Base-by-base conservation (phyloP, 2,113 vertebrate species). In the Anhinga anhinga region DNA sequence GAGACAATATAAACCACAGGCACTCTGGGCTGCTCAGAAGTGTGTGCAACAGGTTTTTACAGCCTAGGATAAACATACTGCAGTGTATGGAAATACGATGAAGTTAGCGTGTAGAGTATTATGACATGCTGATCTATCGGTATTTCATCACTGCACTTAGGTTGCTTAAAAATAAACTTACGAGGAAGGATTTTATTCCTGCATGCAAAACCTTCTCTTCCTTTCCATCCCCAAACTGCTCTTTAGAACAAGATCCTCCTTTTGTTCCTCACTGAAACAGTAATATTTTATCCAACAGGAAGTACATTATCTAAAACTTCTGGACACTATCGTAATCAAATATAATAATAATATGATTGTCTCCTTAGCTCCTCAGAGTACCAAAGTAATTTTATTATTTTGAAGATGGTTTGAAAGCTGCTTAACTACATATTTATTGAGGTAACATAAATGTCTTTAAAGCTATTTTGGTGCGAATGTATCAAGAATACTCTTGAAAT, bases 401-500 rank as follows among this genome's bases (percentile, higher is more conserved):
- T 21, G 58, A 73, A 67, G 53, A 66, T 23, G 52, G 17, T 32
- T 85, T 88, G 65, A 96, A 91, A 95, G n/a, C 61, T 45, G 40
- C 82, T 91, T 88, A 82, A 86, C 53, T 29, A 62, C 44, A 84
- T 30, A 55, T 89, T 93, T 96, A 97, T 94, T 95, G 94, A 91
- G 97, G 80, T 86, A 49, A 90, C 77, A 90, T 66, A 93, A 95
- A 95, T 58, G 79, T 69, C 83, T 95, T 94, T 79, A 94, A 80
- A 90, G 79, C 74, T 71, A 74, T 84, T 94, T 71, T 7, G 0
- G 47, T 65, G 74, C 77, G 79, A 95, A 96, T 86, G 78, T 47
- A 90, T 95, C 95, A 91, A 77, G 74, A 95, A 95, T 20, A 42
- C 90, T 50, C 82, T 86, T 70, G 40, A 83, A 98, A 95, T 93